Base-by-base conservation (phyloP, 2,888 invertebrate species). In the Diaperis boleti region DNA sequence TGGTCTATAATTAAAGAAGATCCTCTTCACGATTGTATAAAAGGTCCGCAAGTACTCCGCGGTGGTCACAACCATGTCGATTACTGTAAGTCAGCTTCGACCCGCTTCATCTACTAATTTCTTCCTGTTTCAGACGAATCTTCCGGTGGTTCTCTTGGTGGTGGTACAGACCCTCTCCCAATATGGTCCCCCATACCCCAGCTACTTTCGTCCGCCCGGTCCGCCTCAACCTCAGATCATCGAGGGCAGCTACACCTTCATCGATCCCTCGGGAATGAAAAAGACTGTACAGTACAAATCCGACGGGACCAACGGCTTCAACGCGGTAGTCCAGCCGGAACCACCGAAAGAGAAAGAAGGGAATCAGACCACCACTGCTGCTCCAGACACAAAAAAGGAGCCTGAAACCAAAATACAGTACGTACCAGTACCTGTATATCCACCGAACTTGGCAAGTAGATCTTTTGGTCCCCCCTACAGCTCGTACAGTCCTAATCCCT, bases 181-280 rank as follows among this genome's bases (percentile, higher is more conserved):
- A 5, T 26, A 8, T 26, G 26, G 26, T 26, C n/a, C 6, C 26
- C 26, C 26, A 8, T 26, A 33, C 8, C 35, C 13, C 3, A 35
- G 18, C 11, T 26, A 26, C n/a, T 33, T 11, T 5, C 10, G 33
- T 11, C 33, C 33, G 4, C 4, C 33, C 8, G 8, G 8, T 10
- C 33, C 4, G 2, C 5, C 2, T 33, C 10, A 26, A 5, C 26
- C 26, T n/a, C 26, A 33, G 3, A 33, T 59, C 37, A 22, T 66
- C 57, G 10, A 22, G 11, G 17, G 81, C 80, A n/a, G 80, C 79
- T 56, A 81, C 79, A 7, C 81, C 79, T 14, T 76, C 76, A 0
- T 82, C 82, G 45, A 80, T 55, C 0, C 82, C 81, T 64, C 22
- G 8, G 47, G 47, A 22, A 14, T 13, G 6, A 41, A 20, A 22